These are phyloP conservation scores for Mandrillus leucophaeus DNA, from an alignment of 2,113 vertebrate species.

Conservation along the genomic window DNA sequence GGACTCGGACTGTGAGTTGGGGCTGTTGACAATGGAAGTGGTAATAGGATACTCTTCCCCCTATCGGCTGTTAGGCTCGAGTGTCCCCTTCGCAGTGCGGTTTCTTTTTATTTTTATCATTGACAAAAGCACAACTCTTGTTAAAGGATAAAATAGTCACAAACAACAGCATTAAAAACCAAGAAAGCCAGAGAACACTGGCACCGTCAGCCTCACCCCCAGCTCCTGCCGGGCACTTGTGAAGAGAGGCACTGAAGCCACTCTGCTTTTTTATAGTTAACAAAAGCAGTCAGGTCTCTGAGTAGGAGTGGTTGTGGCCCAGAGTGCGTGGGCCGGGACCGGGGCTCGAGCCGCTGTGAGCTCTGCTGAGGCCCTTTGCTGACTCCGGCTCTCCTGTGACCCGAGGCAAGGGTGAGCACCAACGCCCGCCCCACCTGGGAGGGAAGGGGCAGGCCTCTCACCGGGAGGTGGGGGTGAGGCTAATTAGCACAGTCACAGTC, in stretches of 20 bases:
- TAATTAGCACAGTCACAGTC: not conserved
- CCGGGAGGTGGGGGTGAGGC: not conserved
- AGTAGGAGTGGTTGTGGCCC: not conserved
- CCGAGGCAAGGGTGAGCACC: not conserved
- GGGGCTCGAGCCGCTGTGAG: not conserved
- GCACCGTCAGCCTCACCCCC: fast-evolving
- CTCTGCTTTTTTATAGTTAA: not conserved
- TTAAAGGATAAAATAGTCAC: not conserved
- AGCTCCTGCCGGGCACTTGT: not conserved
- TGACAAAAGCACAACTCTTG: not conserved
- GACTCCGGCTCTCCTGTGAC: not conserved
- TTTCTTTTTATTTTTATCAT: not conserved
- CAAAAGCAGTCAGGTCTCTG: not conserved
- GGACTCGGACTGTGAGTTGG: fast-evolving
- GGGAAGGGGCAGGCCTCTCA: not conserved
- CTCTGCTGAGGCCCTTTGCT: not conserved
- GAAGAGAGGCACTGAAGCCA: too few species aligned
- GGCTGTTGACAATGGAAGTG: not conserved
- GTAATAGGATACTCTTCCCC: not conserved
- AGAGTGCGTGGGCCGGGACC: not conserved
- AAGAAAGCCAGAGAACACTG: not conserved
- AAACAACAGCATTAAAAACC: not conserved
- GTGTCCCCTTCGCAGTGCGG: not conserved
- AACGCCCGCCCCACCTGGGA: not conserved
- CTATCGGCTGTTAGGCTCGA: not conserved